phyloP scores from a whole-genome alignment of 2,797 vertebrate genomes.

The Megaceryle alcyon region DNA sequence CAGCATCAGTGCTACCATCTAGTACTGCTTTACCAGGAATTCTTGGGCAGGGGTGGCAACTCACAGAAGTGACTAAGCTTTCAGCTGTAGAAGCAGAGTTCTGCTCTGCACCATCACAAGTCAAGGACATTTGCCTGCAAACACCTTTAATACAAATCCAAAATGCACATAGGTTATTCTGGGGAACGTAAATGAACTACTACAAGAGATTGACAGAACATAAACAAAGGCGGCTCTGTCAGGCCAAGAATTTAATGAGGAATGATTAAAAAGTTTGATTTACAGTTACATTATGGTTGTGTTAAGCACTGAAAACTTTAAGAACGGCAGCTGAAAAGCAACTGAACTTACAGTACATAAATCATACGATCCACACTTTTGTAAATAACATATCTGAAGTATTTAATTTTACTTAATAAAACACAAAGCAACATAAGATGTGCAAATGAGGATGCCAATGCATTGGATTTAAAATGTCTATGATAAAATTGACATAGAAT shows the following conservation, averaged over 20 bases:
- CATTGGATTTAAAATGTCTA: conserved; percentile 73
- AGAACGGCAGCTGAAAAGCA: conserved; percentile 73
- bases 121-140: conserved; percentile 64
- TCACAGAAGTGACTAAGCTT: not conserved
- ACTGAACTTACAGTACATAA: conserved; percentile 80
- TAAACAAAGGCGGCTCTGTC: conserved; percentile 73
- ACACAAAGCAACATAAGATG: conserved; percentile 72
- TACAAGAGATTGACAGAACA: conserved; percentile 74
- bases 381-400: conserved; percentile 76
- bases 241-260: conserved; percentile 75
- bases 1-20: not conserved
- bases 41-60: not conserved
- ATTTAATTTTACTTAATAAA: conserved; percentile 76
- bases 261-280: conserved; percentile 80
- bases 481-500: conserved; percentile 66
- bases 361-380: conserved; percentile 76
- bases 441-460: conserved; percentile 67
- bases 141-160: conserved; percentile 81
- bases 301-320: conserved; percentile 77
- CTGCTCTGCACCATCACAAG: conserved; percentile 30
- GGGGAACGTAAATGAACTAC: conserved; percentile 69
- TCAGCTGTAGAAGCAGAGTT: not conserved
- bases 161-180: conserved; percentile 76
- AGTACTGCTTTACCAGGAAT: not conserved
- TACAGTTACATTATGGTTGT: conserved; percentile 74